A percentile compares a stretch with the other conserved stretches of the same genome.
Conservation (phyloP, 2,888 invertebrate species). For the Muscina levida region DNA sequence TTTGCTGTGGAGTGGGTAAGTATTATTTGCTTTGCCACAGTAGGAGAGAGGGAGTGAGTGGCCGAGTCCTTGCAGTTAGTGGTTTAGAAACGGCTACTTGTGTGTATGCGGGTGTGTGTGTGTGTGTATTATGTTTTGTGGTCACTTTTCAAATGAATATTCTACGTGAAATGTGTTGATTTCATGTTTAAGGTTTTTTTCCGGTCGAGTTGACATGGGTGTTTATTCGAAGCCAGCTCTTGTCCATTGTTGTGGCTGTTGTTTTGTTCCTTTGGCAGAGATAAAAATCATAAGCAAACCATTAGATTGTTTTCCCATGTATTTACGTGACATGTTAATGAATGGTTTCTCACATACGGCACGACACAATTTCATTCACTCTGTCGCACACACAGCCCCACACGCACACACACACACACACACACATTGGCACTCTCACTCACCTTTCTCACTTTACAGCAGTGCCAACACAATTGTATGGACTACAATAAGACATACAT, state of each 20-base stretch:
- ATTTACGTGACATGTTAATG: slow-evolving; percentile 62
- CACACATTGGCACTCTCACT: too few species aligned
- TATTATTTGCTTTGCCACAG: background rate
- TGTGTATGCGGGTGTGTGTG: background rate
- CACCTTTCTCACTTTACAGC: background rate
- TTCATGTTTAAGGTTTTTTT: slow-evolving; percentile 40
- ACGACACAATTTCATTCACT: too few species aligned
- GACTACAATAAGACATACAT: too few species aligned
- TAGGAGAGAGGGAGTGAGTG: too few species aligned
- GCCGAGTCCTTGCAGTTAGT: background rate
- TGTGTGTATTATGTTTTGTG: slow-evolving; percentile 18
- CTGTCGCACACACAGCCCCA: too few species aligned
- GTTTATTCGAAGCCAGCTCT: slow-evolving; percentile 16
- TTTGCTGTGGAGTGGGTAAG: background rate
- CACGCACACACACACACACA: too few species aligned
- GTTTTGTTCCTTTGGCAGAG: slow-evolving; percentile 35
- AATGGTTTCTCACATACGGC: slow-evolving; percentile 50
- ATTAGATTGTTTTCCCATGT: slow-evolving; percentile 54
- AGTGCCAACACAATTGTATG: slow-evolving; percentile 25
- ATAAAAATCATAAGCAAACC: slow-evolving; percentile 63
- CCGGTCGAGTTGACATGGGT: slow-evolving; percentile 47
- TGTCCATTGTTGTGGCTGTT: background rate
- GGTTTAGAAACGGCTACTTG: slow-evolving; percentile 13
- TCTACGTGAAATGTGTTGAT: slow-evolving; percentile 43
- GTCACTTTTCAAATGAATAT: slow-evolving; percentile 49